Evolutionary conservation across 2,797 vertebrate species (phyloP), one percentile per base, ranked within the genome.

Genomic region (Hozukius guyotensis): DNA sequence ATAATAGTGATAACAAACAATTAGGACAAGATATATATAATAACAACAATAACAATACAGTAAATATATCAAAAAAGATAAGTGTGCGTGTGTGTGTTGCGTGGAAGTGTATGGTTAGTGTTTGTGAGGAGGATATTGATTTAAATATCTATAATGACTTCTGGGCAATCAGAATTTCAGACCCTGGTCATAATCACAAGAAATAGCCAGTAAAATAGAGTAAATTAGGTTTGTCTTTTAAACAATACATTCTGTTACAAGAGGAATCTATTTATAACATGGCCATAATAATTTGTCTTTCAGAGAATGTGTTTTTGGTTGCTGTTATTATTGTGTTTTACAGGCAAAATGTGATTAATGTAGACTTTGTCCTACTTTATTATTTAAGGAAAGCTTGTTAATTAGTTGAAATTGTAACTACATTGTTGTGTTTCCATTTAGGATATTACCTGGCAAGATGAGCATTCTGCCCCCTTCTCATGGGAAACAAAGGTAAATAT

Each of bases 371-470:
- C 4, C 6, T 46, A 46, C 12, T 56, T 1, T 14, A 24, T 32
- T 32, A 11, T 49, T 49, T 18, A 24, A 8, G 8, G 16, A 6
- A 65, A 32, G 10, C 2, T 2, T 74, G 53, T 57, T n/a, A n/a
- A 56, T 73, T 9, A 4, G 27, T 32, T 53, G 4, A 31, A 20
- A 18, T 8, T 34, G 8, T 53, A n/a, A 56, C 62, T 20, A 12
- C 12, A 14, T 0, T 61, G 24, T 20, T 49, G 18, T 76, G 18
- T 87, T 24, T 85, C 13, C 76, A 92, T 97, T 88, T 87, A 99
- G 99, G 99, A 99, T 70, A 96, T 99, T 36, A 99, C 97, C 82
- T 99, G 99, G 98, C 98, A 99, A 92, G 99, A 99, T 93, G 99
- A 99, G 86, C 99, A 99, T 78, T 99, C 99, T 0, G 97, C 97